phyloP scores from a whole-genome alignment of 92 coral and sea anemone species.

The Phenganax subtilis region DNA sequence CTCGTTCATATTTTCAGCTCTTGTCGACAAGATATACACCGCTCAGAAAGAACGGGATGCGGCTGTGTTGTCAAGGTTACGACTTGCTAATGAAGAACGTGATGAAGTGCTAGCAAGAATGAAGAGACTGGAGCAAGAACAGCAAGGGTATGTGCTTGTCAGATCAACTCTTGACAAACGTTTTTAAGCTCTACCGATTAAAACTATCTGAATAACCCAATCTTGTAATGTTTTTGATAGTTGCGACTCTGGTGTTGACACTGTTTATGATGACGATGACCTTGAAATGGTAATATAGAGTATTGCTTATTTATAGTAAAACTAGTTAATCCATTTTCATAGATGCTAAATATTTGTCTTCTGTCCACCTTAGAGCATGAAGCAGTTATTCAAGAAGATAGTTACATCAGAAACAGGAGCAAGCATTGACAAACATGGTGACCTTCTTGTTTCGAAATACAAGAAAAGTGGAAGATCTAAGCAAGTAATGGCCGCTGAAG shows the following conservation, averaged over 20 bases:
- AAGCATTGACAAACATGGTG: slow-evolving; percentile 75
- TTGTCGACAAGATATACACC: slow-evolving; percentile 90
- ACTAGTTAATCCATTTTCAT: not conserved
- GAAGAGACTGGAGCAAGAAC: slow-evolving; percentile 83
- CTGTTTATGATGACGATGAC: slow-evolving; percentile 92
- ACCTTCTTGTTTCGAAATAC: slow-evolving; percentile 64
- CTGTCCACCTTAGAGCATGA: slow-evolving; percentile 57
- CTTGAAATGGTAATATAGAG: slow-evolving; percentile 56
- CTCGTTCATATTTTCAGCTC: slow-evolving; percentile 52
- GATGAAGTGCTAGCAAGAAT: slow-evolving; percentile 76
- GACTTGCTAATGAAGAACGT: slow-evolving; percentile 70
- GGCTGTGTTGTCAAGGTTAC: slow-evolving; percentile 82
- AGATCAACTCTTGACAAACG: not conserved
- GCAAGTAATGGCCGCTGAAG: slow-evolving; percentile 73
- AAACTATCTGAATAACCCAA: not conserved
- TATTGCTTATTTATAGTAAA: not conserved
- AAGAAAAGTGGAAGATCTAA: slow-evolving; percentile 69
- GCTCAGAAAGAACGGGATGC: slow-evolving; percentile 96
- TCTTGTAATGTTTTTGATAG: slow-evolving; percentile 49
- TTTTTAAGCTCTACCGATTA: not conserved
- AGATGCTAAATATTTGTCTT: not conserved
- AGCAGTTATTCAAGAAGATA: slow-evolving; percentile 60
- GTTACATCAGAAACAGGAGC: slow-evolving; percentile 68
- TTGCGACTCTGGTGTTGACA: slow-evolving; percentile 97
- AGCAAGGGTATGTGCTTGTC: slow-evolving; percentile 53